phyloP scores from a whole-genome alignment of 2,888 invertebrate species.

The Sepioteuthis lessoniana region DNA sequence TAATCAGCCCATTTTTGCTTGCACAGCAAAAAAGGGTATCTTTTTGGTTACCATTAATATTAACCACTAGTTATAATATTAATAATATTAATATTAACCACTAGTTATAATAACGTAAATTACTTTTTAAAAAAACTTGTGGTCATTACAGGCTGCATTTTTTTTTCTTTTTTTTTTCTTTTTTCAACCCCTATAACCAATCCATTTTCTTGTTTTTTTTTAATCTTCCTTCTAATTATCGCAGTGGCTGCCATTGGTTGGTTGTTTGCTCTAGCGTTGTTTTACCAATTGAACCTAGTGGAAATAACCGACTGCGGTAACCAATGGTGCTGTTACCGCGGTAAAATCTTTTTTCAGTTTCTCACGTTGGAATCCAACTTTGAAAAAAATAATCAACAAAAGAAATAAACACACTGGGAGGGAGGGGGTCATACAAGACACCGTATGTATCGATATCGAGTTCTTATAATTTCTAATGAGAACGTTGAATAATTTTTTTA shows the following conservation, averaged over 20 bases:
- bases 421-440: background rate
- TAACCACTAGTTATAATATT: background rate
- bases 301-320: background rate
- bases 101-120: background rate
- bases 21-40: background rate
- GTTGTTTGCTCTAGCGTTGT: background rate
- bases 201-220: too few species aligned
- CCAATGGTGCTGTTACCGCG: conserved; percentile 13
- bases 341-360: background rate
- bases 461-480: background rate
- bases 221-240: background rate
- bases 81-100: background rate
- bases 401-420: background rate
- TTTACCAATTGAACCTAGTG: background rate
- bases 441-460: background rate
- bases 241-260: background rate
- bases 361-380: background rate
- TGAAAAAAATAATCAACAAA: background rate
- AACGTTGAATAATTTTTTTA: too few species aligned
- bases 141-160: background rate
- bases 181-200: too few species aligned
- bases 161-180: background rate
- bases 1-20: background rate
- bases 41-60: too few species aligned
- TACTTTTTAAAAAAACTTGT: background rate